phyloP scores from a whole-genome alignment of 1,140 invertebrate species.

The Manduca sexta region DNA sequence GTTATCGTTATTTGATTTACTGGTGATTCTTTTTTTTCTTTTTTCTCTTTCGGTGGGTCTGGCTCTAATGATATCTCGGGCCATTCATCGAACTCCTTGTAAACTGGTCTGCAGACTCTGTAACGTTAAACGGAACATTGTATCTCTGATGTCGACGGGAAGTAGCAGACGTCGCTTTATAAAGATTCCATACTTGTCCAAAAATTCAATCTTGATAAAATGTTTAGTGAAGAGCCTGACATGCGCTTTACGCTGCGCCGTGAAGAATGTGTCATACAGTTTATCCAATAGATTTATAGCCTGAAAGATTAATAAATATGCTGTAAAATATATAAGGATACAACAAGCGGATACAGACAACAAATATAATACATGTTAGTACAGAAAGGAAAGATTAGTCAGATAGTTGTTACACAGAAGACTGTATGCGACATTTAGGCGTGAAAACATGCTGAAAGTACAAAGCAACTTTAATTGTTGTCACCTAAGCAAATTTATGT shows the following conservation, averaged over 20 bases:
- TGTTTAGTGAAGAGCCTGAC: slow-evolving; percentile 64
- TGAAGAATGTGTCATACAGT: slow-evolving; percentile 70
- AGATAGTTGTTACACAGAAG: too few species aligned
- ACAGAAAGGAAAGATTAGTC: slow-evolving; percentile 9
- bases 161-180: slow-evolving; percentile 9
- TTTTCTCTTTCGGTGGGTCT: slow-evolving; percentile 54
- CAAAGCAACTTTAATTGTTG: too few species aligned
- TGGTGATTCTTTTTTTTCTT: slow-evolving; percentile 36
- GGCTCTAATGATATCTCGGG: slow-evolving; percentile 60
- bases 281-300: slow-evolving; percentile 71
- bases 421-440: too few species aligned
- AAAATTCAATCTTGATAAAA: slow-evolving; percentile 71
- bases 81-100: slow-evolving; percentile 68
- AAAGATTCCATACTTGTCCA: slow-evolving; percentile 67
- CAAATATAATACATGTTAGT: slow-evolving; percentile 8
- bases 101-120: slow-evolving; percentile 59
- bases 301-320: slow-evolving; percentile 68
- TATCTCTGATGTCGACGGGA: background rate
- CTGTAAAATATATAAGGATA: slow-evolving; percentile 54
- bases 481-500: too few species aligned
- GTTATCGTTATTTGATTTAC: slow-evolving; percentile 21
- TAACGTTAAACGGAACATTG: slow-evolving; percentile 20
- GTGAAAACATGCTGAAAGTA: too few species aligned
- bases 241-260: slow-evolving; percentile 58
- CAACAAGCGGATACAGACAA: slow-evolving; percentile 17